These are phyloP conservation scores for Hydrolagus colliei DNA, from an alignment of 2,797 vertebrate species.

Conservation along the genomic window DNA sequence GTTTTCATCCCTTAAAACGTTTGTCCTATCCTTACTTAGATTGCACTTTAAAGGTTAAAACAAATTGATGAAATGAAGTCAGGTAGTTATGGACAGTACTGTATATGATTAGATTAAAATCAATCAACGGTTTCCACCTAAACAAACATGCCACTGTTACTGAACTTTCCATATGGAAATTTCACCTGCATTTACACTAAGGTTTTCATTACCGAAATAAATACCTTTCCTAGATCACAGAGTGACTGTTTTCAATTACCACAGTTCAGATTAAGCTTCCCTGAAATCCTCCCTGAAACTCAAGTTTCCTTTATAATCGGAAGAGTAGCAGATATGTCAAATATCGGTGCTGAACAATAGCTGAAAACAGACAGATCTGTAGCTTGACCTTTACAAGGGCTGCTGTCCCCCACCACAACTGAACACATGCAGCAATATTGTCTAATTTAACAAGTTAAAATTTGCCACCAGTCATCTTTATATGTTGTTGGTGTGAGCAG, in stretches of 20 bases:
- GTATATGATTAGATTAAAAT: constrained; percentile 26
- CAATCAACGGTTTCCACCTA: not conserved
- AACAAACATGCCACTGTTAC: constrained; percentile 20
- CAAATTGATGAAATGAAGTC: not conserved
- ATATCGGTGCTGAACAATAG: not conserved
- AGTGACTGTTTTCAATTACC: not conserved
- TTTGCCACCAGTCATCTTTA: not conserved
- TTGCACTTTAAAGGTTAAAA: not conserved
- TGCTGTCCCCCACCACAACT: not conserved
- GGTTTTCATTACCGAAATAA: not conserved
- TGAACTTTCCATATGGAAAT: constrained; percentile 33
- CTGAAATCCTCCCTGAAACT: not conserved
- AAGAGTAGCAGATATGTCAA: not conserved
- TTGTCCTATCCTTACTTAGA: no score
- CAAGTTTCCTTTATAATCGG: not conserved
- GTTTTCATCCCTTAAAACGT: no score
- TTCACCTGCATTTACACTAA: not conserved
- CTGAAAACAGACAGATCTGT: not conserved
- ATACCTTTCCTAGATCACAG: not conserved
- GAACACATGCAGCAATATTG: not conserved
- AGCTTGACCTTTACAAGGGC: not conserved
- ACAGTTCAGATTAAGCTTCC: not conserved
- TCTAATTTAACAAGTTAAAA: not conserved
- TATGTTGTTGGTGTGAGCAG: not conserved
- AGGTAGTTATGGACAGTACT: constrained; percentile 10